Evolutionary conservation across 2,797 vertebrate genomes (phyloP).

Genomic region (Mormyrus proboscirostris): DNA sequence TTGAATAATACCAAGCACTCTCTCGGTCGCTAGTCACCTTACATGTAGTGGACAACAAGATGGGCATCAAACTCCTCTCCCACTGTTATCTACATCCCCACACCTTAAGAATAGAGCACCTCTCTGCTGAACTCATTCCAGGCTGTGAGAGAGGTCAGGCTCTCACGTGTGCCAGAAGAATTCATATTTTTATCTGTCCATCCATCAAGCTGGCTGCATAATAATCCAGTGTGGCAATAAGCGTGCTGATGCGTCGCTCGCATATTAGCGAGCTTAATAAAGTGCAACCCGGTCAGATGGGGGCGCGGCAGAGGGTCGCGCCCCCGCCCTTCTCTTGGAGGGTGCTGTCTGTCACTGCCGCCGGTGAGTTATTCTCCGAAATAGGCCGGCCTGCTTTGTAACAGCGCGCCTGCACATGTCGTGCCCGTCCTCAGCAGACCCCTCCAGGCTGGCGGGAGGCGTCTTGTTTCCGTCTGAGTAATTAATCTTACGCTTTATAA

Average conservation of each 20-base stretch:
- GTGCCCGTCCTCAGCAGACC: constrained; percentile 34
- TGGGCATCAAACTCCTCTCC: constrained; percentile 1
- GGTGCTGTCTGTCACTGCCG: constrained; percentile 53
- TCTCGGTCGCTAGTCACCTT: background rate
- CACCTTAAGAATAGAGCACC: constrained; percentile 18
- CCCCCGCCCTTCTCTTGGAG: constrained; percentile 52
- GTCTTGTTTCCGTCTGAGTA: background rate
- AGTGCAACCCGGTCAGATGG: constrained; percentile 37
- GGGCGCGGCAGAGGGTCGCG: constrained; percentile 42
- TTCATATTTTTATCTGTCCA: constrained; percentile 37
- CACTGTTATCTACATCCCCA: background rate
- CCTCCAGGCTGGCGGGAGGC: background rate
- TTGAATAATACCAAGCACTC: background rate
- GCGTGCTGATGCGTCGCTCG: constrained; percentile 41
- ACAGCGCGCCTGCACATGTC: constrained; percentile 47
- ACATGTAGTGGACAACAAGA: constrained; percentile 21
- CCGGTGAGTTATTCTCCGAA: constrained; percentile 67
- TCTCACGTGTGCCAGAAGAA: constrained; percentile 39
- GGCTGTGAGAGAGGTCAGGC: constrained; percentile 45
- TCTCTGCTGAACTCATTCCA: constrained; percentile 45
- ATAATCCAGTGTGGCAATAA: constrained; percentile 44
- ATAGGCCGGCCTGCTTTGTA: constrained; percentile 53
- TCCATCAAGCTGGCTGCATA: constrained; percentile 43
- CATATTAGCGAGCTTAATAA: constrained; percentile 51
- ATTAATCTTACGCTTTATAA: constrained; percentile 7